Evolutionary conservation across 2,797 vertebrate species (phyloP), one percentile per base, ranked within the genome.

Genomic region (Esox masquinongy): DNA sequence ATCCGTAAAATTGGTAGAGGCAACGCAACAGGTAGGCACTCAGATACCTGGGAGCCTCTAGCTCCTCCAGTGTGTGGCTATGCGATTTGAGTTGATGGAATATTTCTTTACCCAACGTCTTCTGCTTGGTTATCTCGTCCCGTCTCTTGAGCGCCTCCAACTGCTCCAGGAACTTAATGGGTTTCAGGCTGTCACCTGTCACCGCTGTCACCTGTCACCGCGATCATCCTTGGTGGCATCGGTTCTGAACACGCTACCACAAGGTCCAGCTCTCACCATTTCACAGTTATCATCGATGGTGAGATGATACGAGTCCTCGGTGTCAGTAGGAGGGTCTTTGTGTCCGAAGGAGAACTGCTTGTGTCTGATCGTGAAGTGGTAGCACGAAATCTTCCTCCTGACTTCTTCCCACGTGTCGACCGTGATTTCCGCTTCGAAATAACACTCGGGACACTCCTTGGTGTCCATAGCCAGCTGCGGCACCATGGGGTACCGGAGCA

Each of bases 391-490:
- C n/a, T n/a, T n/a, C n/a, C n/a, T n/a, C n/a, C n/a, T n/a, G n/a
- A n/a, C n/a, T 43, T 68, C 67, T 5, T 68, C 67, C 67, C 67
- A 68, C 4, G 34, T 68, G 9, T 68, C 67, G 17, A 39, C 1
- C 1, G 67, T 68, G 11, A 68, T 43, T 5, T 68, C 67, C 0
- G 67, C 7, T 39, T 68, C 67, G 19, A 39, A 68, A 5, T n/a
- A 39, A 39, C 66, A 68, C 66, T 68, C 66, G 6, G 66, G 66
- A 68, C 66, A 68, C 66, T 68, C 66, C 66, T 43, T 68, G 31
- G 17, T 39, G 31, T 68, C 66, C 31, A 68, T n/a, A 11, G 66
- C 66, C 31, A 36, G 31, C 66, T 68, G 17, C 5, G 66, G 66
- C 17, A 68, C 34, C 17, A 68, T 68, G 16, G 66, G 66, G 4